phyloP scores from a whole-genome alignment of 2,888 invertebrate genomes.

The Lycocerus yunnanus region DNA sequence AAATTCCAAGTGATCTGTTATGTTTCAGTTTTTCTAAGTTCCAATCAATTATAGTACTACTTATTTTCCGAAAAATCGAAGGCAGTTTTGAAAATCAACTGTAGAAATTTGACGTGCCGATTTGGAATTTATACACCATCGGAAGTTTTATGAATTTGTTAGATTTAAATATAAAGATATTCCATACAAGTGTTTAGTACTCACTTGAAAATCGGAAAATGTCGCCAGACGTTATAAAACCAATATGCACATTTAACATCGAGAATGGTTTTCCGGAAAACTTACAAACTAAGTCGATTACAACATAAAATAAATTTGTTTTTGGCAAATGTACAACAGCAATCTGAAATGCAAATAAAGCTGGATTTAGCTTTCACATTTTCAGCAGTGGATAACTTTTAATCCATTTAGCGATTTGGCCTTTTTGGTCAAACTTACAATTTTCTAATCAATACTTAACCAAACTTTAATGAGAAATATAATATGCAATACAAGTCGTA shows the following conservation, averaged over 20 bases:
- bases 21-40: too few relatives aligned
- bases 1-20: too few relatives aligned
- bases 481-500: background rate
- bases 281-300: background rate
- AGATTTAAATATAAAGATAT: background rate
- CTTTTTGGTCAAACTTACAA: background rate
- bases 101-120: too few relatives aligned
- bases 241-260: background rate
- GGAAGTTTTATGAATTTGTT: background rate
- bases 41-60: too few relatives aligned
- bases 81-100: too few relatives aligned
- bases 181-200: background rate
- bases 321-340: background rate
- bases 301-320: background rate
- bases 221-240: background rate
- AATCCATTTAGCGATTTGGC: background rate
- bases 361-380: background rate
- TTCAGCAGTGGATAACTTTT: background rate
- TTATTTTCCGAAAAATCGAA: too few relatives aligned
- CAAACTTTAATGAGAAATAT: background rate
- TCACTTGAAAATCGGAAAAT: background rate
- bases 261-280: background rate
- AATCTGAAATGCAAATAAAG: background rate
- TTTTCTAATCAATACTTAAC: background rate
- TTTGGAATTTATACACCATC: background rate